Evolutionary conservation across 2,888 invertebrate species (phyloP), one percentile per base, ranked within the genome.

Genomic region (Psococerastis gibbosa): DNA sequence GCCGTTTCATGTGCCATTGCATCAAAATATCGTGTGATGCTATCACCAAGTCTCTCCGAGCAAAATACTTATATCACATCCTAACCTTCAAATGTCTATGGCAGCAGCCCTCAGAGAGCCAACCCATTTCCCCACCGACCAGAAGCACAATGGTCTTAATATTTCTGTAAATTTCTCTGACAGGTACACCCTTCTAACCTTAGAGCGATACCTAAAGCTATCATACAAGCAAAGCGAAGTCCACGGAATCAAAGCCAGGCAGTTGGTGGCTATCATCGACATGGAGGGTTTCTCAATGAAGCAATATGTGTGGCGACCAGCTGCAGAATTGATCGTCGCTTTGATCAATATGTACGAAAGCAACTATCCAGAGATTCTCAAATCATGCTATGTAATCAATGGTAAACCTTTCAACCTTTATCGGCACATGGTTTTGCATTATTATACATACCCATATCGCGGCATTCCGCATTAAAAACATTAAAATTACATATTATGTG

Each of bases 351-450:
- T 88, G 58, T 84, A 91, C 57, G 89, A 89, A 61, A 80, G 84
- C 41, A 89, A 92, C 63, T 91, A 89, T 58, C 91, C 91, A 0
- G 91, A 92, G 65, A 78, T 88, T 55, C 64, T 92, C 42, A 88
- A 88, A 62, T 69, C 69, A 47, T 83, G 88, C 59, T 84, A 76
- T 56, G 80, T 91, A 42, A 71, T 91, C 18, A 91, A 92, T 56
- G 87, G 88, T 87, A 65, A 62, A 57, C 52, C 41, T 20, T 32
- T 35, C 27, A 16, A 45, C 11, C 18, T 33, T 32, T 4, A 15
- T 42, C 16, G 27, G 16, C 3, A 41, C 15, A 8, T 23, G 16
- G 42, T 17, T 42, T 35, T 13, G 15, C 11, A 41, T 45, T 33
- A n/a, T 15, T 41, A n/a, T 46, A 46, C 20, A 31, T 11, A 2